Conservation (phyloP, 2,888 invertebrate species). For the Deroplatys truncata region DNA sequence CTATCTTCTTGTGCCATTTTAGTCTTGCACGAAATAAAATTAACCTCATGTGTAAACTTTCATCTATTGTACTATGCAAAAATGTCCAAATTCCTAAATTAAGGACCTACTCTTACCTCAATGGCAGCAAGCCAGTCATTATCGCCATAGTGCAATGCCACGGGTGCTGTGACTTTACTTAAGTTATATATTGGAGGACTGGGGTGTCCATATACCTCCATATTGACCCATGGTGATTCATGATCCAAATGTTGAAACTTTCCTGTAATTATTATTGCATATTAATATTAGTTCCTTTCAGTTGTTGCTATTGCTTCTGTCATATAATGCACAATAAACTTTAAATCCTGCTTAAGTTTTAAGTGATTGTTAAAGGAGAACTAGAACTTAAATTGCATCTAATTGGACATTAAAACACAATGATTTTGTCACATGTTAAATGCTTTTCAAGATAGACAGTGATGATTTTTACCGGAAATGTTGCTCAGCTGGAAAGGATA, state of each 20-base stretch:
- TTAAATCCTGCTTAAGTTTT: neutral
- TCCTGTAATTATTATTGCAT: conserved; percentile 1
- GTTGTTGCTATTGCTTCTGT: neutral
- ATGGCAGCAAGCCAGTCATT: conserved; percentile 60
- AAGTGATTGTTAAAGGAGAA: neutral
- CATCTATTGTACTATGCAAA: no score
- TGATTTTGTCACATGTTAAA: no score
- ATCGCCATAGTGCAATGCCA: conserved; percentile 60
- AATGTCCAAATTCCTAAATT: no score
- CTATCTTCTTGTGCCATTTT: no score
- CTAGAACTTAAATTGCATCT: no score
- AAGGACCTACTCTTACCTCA: conserved; percentile 15
- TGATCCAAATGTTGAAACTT: conserved; percentile 44
- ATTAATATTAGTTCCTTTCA: neutral
- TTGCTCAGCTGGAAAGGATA: no score
- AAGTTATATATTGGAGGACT: conserved; percentile 48
- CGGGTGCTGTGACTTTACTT: conserved; percentile 52
- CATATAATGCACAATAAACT: neutral
- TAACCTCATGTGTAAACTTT: no score
- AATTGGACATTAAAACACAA: no score
- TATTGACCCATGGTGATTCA: conserved; percentile 38
- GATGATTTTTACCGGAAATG: no score
- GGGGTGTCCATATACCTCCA: conserved; percentile 39
- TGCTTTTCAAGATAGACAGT: no score
- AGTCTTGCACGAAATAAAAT: no score